Base-by-base conservation (phyloP, 2,888 invertebrate genomes). In the Heliconius charithonia region DNA sequence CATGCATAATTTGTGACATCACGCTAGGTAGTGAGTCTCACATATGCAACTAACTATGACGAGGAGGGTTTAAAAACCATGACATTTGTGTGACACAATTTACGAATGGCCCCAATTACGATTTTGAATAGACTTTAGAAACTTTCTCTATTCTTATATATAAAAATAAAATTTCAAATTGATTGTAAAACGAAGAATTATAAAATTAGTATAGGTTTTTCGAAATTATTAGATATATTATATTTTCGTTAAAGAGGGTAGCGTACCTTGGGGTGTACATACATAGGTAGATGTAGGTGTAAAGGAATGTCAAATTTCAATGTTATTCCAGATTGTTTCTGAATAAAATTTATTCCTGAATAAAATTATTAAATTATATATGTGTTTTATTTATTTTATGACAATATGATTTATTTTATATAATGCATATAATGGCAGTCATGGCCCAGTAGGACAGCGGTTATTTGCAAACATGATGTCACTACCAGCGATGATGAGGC, bases 281-380 rank as follows among this genome's bases (percentile, higher is more conserved):
- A 85, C 81, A 84, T 89, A 72, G 89, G 82, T 86, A 85, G 85
- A 71, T 75, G 80, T 83, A 83, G 83, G 79, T 80, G 78, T 79
- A 74, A 75, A 72, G 74, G 81, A 78, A 79, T 80, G 81, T 81
- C 81, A 77, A 81, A 82, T 84, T 85, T 85, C 80, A 85, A 84
- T 84, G 88, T 89, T 88, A 87, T 90, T 89, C 86, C 75, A 87
- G 84, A 89, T 89, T 90, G 88, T 90, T 87, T 89, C 86, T 85
- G 83, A 86, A 87, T 89, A 92, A 87, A 93, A 91, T 93, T 89
- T 90, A 93, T 92, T 92, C 91, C 92, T 83, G 84, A 93, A 92
- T 93, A 93, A 94, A 93, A 87, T 85, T 85, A 90, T 85, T 82
- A 88, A 86, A 83, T 86, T 81, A 84, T 79, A 25, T 77, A 10